A percentile compares a stretch with the other conserved stretches of the same genome.
Conservation (phyloP, 2,888 invertebrate species). For the Tridacna crocea region DNA sequence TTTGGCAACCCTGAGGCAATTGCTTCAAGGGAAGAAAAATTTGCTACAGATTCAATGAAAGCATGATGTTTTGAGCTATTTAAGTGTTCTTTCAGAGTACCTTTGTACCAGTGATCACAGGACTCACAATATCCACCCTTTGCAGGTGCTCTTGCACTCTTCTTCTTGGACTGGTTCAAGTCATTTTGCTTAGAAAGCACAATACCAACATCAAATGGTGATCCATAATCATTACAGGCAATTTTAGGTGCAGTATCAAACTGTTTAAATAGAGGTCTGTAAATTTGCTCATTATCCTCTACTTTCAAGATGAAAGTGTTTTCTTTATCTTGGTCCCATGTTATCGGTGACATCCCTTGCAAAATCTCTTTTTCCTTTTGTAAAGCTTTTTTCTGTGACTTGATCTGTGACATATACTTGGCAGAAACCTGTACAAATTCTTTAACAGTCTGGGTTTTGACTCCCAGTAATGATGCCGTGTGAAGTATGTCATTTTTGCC, state of each 20-base stretch:
- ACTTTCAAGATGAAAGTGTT: slow-evolving; percentile 61
- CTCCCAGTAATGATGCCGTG: slow-evolving; percentile 62
- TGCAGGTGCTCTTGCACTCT: slow-evolving; percentile 34
- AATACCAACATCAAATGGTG: slow-evolving; percentile 69
- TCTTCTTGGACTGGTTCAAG: slow-evolving; percentile 57
- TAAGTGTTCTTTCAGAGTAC: slow-evolving; percentile 65
- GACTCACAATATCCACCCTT: slow-evolving; percentile 69
- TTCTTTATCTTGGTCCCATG: slow-evolving; percentile 64
- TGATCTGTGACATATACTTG: slow-evolving; percentile 51
- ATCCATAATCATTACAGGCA: slow-evolving; percentile 61
- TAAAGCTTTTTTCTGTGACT: slow-evolving; percentile 21
- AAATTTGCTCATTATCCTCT: slow-evolving; percentile 60
- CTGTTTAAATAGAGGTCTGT: slow-evolving; percentile 66
- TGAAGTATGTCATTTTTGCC: slow-evolving; percentile 46
- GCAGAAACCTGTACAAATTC: slow-evolving; percentile 53
- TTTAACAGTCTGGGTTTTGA: slow-evolving; percentile 56
- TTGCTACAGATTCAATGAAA: slow-evolving; percentile 58
- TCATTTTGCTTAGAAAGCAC: slow-evolving; percentile 55
- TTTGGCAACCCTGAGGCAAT: slow-evolving; percentile 58
- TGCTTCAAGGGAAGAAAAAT: slow-evolving; percentile 59
- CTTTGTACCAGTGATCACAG: slow-evolving; percentile 70
- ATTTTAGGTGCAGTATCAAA: slow-evolving; percentile 63
- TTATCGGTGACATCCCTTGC: slow-evolving; percentile 60
- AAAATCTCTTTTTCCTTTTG: slow-evolving; percentile 41
- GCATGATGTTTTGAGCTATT: slow-evolving; percentile 64